phyloP scores from a whole-genome alignment of 2,113 vertebrate species.

The Rhynchomys soricoides region DNA sequence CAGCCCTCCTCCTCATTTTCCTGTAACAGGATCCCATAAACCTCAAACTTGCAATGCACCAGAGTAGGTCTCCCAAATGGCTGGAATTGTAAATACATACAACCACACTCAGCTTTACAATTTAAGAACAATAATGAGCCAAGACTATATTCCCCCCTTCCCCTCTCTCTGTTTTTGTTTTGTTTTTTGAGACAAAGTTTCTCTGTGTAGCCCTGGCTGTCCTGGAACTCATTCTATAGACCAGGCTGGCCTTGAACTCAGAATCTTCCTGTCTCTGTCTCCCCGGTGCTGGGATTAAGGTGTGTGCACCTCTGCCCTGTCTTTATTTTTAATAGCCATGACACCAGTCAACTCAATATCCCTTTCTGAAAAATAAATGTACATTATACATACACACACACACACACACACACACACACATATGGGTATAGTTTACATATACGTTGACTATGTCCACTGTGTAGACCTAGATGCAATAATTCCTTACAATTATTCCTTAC shows the following conservation, averaged over 20 bases:
- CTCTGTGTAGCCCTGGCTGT: background rate
- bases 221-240: background rate
- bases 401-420: no score
- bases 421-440: background rate
- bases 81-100: background rate
- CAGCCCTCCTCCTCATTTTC: background rate
- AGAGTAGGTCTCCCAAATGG: background rate
- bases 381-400: background rate
- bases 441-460: background rate
- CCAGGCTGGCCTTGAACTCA: background rate
- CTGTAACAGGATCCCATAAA: background rate
- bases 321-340: constrained; percentile 21
- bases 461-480: background rate
- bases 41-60: background rate
- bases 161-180: background rate
- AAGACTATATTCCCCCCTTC: background rate
- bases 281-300: background rate
- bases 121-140: background rate
- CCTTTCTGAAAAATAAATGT: constrained; percentile 40
- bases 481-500: no score
- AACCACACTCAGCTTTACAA: background rate
- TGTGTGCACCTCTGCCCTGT: background rate
- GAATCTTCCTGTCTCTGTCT: background rate
- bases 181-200: background rate
- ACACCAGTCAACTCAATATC: constrained; percentile 3